phyloP scores from a whole-genome alignment of 2,113 vertebrate genomes.

The Cettia cetti region DNA sequence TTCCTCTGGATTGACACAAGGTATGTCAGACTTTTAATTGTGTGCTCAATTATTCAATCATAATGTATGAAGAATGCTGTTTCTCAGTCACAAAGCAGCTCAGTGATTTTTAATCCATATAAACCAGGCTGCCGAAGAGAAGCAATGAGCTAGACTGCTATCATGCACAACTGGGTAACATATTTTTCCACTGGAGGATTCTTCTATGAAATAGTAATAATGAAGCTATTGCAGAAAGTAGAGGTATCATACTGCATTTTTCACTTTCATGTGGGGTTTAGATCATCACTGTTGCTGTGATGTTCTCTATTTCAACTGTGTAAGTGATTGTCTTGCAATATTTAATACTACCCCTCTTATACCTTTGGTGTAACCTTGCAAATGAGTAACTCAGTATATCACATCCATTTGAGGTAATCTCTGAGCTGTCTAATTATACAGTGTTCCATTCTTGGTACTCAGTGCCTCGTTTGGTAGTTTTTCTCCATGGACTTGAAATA shows the following conservation, averaged over 20 bases:
- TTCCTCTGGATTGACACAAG: neutral
- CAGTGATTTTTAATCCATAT: neutral
- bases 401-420: neutral
- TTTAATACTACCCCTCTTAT: neutral
- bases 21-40: neutral
- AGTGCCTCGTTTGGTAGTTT: neutral
- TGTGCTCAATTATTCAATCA: neutral
- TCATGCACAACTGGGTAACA: neutral
- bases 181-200: neutral
- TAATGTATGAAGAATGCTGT: neutral
- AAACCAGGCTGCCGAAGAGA: neutral
- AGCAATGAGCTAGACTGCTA: neutral
- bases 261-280: neutral
- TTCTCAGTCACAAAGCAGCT: neutral
- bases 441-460: neutral
- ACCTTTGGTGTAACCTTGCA: neutral
- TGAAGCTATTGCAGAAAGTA: neutral
- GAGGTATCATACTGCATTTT: neutral
- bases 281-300: neutral
- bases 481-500: constrained; percentile 14
- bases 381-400: neutral
- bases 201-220: neutral
- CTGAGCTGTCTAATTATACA: neutral
- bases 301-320: neutral
- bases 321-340: neutral